Percentiles rank a stretch among this genome's conserved stretches.
Evolutionary conservation across 2,797 vertebrate species (phyloP).

Genomic region (Anguilla megastoma): DNA sequence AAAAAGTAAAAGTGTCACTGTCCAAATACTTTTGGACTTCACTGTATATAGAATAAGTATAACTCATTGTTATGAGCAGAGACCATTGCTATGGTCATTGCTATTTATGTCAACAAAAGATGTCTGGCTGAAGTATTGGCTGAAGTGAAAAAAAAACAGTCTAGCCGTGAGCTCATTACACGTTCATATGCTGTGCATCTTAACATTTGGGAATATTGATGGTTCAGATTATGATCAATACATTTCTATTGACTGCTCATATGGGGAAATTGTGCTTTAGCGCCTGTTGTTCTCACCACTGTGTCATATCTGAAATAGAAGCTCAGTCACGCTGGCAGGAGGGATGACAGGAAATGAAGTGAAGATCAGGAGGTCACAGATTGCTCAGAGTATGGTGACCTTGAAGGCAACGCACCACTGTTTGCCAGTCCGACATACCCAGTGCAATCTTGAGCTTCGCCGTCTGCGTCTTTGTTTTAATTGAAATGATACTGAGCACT

Average conservation of each 20-base stretch:
- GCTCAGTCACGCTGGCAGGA: background rate
- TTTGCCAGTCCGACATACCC: background rate
- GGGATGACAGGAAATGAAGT: background rate
- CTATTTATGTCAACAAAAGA: background rate
- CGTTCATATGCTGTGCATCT: background rate
- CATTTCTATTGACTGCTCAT: too few relatives aligned
- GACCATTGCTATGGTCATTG: background rate
- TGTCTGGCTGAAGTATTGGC: background rate
- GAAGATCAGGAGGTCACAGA: background rate
- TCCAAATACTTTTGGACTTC: too few relatives aligned
- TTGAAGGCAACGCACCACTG: background rate
- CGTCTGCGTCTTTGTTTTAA: background rate
- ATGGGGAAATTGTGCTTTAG: background rate
- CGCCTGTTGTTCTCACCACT: background rate
- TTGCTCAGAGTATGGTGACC: background rate
- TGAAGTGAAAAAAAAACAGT: background rate
- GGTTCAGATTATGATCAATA: background rate
- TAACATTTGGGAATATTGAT: background rate
- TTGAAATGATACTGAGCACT: background rate
- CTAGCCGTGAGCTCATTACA: background rate
- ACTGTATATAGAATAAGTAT: too few relatives aligned
- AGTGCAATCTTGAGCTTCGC: background rate
- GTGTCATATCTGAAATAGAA: background rate
- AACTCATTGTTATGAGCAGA: background rate
- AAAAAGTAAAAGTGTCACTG: too few relatives aligned